These are phyloP conservation scores for Hipposideros armiger DNA, from an alignment of 2,113 vertebrate species.

Conservation along the genomic window DNA sequence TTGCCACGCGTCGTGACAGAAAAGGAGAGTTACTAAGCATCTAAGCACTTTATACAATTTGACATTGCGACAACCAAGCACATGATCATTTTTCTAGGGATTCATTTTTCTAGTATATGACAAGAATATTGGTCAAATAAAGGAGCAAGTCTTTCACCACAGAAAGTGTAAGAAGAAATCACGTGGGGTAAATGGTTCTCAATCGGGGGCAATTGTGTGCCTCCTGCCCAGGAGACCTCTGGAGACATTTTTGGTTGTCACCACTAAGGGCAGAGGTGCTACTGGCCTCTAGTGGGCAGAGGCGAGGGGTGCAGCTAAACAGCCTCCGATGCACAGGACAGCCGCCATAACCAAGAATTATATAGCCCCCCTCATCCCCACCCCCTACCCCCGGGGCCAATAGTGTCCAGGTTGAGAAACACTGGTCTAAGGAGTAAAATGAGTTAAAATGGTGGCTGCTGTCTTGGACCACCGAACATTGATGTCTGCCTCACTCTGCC, in stretches of 20 bases:
- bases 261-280: neutral
- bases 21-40: rapidly evolving
- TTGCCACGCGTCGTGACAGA: rapidly evolving
- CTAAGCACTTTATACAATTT: rapidly evolving
- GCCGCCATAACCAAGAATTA: neutral
- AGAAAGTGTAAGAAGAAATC: neutral
- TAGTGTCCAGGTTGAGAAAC: neutral
- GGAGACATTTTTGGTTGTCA: neutral
- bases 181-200: neutral
- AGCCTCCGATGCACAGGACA: rapidly evolving
- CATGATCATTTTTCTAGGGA: rapidly evolving
- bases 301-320: neutral
- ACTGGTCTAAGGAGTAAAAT: neutral
- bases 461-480: neutral
- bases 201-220: rapidly evolving
- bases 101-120: neutral
- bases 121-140: neutral
- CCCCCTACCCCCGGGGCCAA: neutral
- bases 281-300: neutral
- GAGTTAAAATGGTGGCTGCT: neutral
- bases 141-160: neutral
- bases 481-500: neutral
- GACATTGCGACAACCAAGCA: too few relatives aligned
- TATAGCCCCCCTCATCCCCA: neutral
- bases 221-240: neutral